Evolutionary conservation across 92 coral and sea anemone species (phyloP).

Genomic region (Phymanthus crucifer): DNA sequence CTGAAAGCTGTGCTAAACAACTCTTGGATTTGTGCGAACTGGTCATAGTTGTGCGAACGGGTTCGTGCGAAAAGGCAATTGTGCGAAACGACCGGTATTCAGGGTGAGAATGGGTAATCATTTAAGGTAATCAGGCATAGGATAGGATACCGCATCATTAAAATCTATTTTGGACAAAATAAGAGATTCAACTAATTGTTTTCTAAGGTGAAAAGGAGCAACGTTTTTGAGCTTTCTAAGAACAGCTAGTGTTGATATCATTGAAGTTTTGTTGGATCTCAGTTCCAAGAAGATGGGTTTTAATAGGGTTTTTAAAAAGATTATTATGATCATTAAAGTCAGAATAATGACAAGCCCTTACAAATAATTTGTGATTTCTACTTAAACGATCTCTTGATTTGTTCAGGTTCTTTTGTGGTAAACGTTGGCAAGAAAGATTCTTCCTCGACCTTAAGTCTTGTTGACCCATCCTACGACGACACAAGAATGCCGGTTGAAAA

Average conservation of each 20-base stretch:
- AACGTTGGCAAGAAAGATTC: constrained; percentile 12
- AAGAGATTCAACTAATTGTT: constrained; percentile 33
- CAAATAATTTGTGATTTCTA: too few relatives aligned
- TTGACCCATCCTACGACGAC: constrained; percentile 48
- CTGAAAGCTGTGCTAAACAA: too few relatives aligned
- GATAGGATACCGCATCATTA: constrained; percentile 32
- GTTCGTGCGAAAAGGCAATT: too few relatives aligned
- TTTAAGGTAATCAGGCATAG: constrained; percentile 28
- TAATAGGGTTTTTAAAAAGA: too few relatives aligned
- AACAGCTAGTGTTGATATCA: constrained; percentile 22
- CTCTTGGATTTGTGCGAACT: too few relatives aligned
- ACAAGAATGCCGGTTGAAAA: constrained; percentile 13
- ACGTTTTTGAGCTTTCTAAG: constrained; percentile 36
- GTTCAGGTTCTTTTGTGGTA: constrained; percentile 20
- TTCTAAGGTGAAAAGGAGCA: constrained; percentile 37
- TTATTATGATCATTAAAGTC: too few relatives aligned
- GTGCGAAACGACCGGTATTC: too few relatives aligned
- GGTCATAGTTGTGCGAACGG: too few relatives aligned
- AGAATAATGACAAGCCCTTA: too few relatives aligned
- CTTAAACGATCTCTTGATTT: too few relatives aligned
- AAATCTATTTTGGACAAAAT: constrained; percentile 37
- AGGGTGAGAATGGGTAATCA: too few relatives aligned
- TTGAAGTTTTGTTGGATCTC: constrained; percentile 31
- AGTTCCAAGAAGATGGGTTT: constrained; percentile 36
- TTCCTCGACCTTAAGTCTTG: constrained; percentile 24